These are phyloP conservation scores for Limonius californicus DNA, from an alignment of 1,140 invertebrate genomes.

Conservation along the genomic window DNA sequence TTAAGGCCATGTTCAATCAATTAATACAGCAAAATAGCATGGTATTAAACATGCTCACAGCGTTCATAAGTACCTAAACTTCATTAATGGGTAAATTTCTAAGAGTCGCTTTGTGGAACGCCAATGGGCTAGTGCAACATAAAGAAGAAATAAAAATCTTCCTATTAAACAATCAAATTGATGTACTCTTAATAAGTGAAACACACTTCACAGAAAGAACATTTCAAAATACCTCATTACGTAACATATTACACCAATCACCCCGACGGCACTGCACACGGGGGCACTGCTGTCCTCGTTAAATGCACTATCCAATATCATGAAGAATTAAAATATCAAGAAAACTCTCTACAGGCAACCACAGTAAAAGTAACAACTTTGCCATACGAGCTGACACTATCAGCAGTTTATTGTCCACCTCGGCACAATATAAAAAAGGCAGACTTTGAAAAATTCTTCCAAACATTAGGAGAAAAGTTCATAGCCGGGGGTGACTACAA, in stretches of 20 bases:
- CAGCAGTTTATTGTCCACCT: background rate
- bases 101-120: background rate
- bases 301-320: conserved; percentile 24
- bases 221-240: conserved; percentile 23
- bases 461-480: no score
- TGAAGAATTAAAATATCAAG: conserved; percentile 16
- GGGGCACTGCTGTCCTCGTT: conserved; percentile 33
- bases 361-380: background rate
- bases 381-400: background rate
- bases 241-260: conserved; percentile 28
- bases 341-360: conserved; percentile 24
- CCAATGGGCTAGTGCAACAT: conserved; percentile 19
- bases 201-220: conserved; percentile 30
- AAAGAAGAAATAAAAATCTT: conserved; percentile 23
- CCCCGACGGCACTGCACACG: conserved; percentile 33
- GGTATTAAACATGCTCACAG: background rate
- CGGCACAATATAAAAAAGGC: background rate
- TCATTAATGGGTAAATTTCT: background rate
- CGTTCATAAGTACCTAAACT: background rate
- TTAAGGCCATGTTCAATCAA: background rate
- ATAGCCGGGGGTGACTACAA: no score
- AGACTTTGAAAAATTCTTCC: background rate
- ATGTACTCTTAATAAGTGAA: background rate
- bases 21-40: background rate
- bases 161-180: background rate